These are phyloP conservation scores for Drosophila rellima DNA, from an alignment of 2,888 invertebrate genomes.

Conservation along the genomic window DNA sequence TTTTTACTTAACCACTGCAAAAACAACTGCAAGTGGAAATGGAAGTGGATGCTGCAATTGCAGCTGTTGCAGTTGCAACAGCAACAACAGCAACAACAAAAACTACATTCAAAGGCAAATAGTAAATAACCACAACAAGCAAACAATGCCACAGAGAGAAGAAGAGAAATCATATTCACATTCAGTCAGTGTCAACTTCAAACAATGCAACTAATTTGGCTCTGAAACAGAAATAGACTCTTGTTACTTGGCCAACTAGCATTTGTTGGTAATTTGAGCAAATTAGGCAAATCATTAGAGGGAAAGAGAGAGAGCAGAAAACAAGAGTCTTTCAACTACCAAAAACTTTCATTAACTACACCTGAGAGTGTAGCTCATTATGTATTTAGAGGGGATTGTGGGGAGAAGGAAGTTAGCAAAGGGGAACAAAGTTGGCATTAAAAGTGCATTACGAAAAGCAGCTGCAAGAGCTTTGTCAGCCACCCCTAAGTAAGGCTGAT, in stretches of 20 bases:
- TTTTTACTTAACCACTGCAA: slow-evolving; percentile 23
- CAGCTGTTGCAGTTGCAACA: slow-evolving; percentile 45
- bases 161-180: slow-evolving; percentile 18
- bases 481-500: slow-evolving; percentile 10
- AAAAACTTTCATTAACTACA: slow-evolving; percentile 51
- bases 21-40: slow-evolving; percentile 3
- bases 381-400: slow-evolving; percentile 25
- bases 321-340: slow-evolving; percentile 1
- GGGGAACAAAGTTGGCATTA: slow-evolving; percentile 39
- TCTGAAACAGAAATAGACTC: slow-evolving; percentile 24
- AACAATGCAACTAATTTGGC: slow-evolving; percentile 69
- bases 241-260: slow-evolving; percentile 28
- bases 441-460: slow-evolving; percentile 52
- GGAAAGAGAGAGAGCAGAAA: slow-evolving; percentile 16
- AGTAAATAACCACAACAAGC: slow-evolving; percentile 7
- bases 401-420: neutral
- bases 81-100: slow-evolving; percentile 6
- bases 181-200: slow-evolving; percentile 42
- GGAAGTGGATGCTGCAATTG: slow-evolving; percentile 18
- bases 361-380: slow-evolving; percentile 49
- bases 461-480: slow-evolving; percentile 11
- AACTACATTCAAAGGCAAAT: no score
- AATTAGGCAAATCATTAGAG: slow-evolving; percentile 69
- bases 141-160: slow-evolving; percentile 7
- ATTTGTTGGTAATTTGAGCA: slow-evolving; percentile 60